Base-by-base conservation (phyloP, 2,113 vertebrate species). In the Morone chrysops region DNA sequence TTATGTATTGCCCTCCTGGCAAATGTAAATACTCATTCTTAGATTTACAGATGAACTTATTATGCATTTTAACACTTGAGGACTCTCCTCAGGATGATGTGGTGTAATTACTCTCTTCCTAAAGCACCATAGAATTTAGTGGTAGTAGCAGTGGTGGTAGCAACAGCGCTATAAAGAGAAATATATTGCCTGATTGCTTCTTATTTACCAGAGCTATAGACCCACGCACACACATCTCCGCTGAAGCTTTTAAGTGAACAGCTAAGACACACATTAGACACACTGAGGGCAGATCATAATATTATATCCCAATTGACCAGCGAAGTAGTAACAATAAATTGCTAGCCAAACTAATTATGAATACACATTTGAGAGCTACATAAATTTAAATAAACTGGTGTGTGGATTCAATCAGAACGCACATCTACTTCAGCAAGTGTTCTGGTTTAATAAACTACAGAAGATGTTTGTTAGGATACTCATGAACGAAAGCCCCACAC, bases 171-270 rank as follows among this genome's bases (percentile, higher is more conserved):
- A 50, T 16, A 41, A 9, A 69, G 63, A 59, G 16, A 81, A 72
- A 68, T 70, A 38, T 61, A 16, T 71, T 56, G 16, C 25, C 31
- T 50, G 14, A 20, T 20, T 75, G 47, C 59, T 63, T 70, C 53
- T 61, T 17, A 20, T 60, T 57, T 40, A 67, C 47, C 51, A 78
- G 59, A 61, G 13, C 11, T 45, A 50, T 31, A 25, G 9, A 57
- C 50, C 18, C 14, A 14, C n/a, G 54, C 22, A 18, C 38, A 67
- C 16, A 60, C 48, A 6, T 18, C 61, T 5, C 41, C 8, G 2
- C 47, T 54, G 6, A 66, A 25, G 61, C 12, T 66, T 78, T 81
- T 56, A 56, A 16, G 54, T 18, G 17, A 83, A 70, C 11, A 40
- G 47, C 38, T 45, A 66, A 18, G 4, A 72, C 13, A 57, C 41